Evolutionary conservation across 2,797 vertebrate species (phyloP).

Genomic region (Anisognathus igniventris): DNA sequence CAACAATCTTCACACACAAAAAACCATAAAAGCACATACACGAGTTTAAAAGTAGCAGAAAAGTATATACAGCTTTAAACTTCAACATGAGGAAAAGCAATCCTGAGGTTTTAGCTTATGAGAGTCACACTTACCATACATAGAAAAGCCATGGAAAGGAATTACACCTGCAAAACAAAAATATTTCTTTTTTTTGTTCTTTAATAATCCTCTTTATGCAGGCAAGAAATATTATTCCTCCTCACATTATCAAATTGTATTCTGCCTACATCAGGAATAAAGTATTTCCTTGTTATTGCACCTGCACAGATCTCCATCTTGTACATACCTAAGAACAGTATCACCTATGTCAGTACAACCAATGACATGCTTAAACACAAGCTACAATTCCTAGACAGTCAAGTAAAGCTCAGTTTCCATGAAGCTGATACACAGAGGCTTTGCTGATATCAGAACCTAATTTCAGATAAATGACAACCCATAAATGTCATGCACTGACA

Average conservation of each 20-base stretch:
- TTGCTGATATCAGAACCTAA: conserved; percentile 16
- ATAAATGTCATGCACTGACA: background rate
- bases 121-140: conserved; percentile 91
- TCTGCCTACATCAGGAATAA: background rate
- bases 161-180: conserved; percentile 86
- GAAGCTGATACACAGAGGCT: background rate
- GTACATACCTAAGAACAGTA: background rate
- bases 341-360: background rate
- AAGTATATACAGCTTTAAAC: background rate
- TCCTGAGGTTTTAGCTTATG: background rate
- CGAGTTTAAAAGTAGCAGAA: background rate
- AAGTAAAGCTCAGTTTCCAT: background rate
- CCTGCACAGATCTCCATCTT: background rate
- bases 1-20: background rate
- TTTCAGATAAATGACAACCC: conserved; percentile 7
- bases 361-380: background rate
- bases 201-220: background rate
- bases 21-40: background rate
- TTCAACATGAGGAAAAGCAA: background rate
- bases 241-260: background rate
- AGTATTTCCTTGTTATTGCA: background rate
- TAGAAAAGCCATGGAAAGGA: conserved; percentile 97
- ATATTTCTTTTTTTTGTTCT: background rate
- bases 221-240: background rate
- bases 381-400: background rate